Percentiles rank a stretch among this genome's conserved stretches.
These are phyloP conservation scores for Chaetura pelagica DNA, from an alignment of 2,113 vertebrate genomes.

Conservation along the genomic window DNA sequence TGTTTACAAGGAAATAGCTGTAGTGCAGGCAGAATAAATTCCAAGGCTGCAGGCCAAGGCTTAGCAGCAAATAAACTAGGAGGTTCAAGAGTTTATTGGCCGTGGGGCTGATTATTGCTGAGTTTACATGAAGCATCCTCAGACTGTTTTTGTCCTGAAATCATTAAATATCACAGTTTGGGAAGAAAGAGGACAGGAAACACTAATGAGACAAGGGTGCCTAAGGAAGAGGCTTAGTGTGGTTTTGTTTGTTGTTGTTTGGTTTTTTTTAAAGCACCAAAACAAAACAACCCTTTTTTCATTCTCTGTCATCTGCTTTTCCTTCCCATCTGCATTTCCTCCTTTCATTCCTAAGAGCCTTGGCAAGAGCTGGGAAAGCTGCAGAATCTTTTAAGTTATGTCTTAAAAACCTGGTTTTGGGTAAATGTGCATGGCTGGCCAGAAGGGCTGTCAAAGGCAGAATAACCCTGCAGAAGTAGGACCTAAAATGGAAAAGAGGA, in stretches of 20 bases:
- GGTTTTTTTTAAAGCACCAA: background rate
- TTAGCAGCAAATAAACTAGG: conserved; percentile 38
- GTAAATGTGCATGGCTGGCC: background rate
- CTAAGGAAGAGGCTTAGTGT: background rate
- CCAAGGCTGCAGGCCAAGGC: conserved; percentile 47
- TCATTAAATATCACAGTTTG: background rate
- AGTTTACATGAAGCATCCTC: background rate
- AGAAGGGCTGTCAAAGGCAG: background rate
- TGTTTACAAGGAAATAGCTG: conserved; percentile 56
- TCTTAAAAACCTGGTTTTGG: background rate
- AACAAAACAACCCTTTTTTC: conserved; percentile 37
- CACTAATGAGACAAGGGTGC: background rate
- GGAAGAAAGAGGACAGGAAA: background rate
- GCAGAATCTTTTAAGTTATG: background rate
- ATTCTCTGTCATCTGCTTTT: conserved; percentile 58
- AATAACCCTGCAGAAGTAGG: background rate
- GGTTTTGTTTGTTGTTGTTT: background rate
- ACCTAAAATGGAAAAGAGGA: background rate
- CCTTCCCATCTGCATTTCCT: conserved; percentile 60
- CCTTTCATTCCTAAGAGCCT: background rate
- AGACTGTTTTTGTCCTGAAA: background rate
- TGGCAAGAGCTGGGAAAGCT: conserved; percentile 20
- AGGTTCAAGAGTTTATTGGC: conserved; percentile 58
- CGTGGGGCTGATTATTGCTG: conserved; percentile 14
- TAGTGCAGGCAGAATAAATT: conserved; percentile 24